phyloP scores from a whole-genome alignment of 1,140 invertebrate genomes.

The Rhagoletis zephyria region DNA sequence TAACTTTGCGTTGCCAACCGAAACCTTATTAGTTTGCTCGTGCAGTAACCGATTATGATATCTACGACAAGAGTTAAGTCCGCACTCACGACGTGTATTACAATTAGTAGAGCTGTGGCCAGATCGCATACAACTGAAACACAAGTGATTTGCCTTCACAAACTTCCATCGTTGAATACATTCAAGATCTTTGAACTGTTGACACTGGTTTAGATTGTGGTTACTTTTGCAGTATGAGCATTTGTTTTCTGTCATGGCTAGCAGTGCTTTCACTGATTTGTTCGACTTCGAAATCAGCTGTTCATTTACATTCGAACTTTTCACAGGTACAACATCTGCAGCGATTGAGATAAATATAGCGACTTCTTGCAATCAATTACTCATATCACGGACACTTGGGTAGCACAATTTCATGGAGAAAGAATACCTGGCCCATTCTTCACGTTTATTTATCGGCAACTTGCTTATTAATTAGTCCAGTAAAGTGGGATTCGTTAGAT shows the following conservation, averaged over 20 bases:
- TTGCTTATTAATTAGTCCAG: constrained; percentile 50
- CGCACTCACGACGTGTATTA: background rate
- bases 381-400: too few species aligned
- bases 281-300: constrained; percentile 10
- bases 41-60: constrained; percentile 10
- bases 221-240: background rate
- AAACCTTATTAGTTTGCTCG: background rate
- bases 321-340: background rate
- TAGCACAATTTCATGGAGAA: background rate
- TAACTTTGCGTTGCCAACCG: background rate
- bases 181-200: constrained; percentile 1
- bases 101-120: constrained; percentile 42
- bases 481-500: constrained; percentile 43
- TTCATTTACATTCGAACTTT: constrained; percentile 18
- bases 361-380: constrained; percentile 51
- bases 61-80: background rate
- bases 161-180: constrained; percentile 21
- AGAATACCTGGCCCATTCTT: constrained; percentile 48
- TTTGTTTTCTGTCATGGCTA: background rate
- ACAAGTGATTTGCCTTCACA: constrained; percentile 43
- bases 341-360: constrained; percentile 37
- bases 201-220: background rate
- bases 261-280: background rate
- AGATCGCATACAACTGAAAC: constrained; percentile 28
- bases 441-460: constrained; percentile 36